Evolutionary conservation across 1,140 invertebrate genomes (phyloP).

Genomic region (Magallana ariakensis): DNA sequence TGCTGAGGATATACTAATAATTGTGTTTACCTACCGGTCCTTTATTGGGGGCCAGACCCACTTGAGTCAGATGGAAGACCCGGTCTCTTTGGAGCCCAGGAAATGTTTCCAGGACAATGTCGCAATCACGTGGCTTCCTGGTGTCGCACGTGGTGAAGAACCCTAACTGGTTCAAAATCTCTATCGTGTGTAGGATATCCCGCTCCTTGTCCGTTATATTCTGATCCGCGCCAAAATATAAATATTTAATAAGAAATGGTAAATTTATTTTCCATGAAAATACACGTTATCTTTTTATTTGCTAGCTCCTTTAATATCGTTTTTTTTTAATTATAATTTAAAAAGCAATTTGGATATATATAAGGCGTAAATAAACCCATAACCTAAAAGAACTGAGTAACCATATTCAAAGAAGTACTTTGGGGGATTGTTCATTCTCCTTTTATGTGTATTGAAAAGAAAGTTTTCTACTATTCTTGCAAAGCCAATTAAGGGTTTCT

Average conservation of each 20-base stretch:
- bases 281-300: background rate
- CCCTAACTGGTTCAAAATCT: background rate
- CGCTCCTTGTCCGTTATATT: background rate
- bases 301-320: too few relatives aligned
- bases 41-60: background rate
- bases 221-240: background rate
- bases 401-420: too few relatives aligned
- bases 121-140: background rate
- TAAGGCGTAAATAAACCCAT: too few relatives aligned
- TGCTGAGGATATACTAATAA: background rate
- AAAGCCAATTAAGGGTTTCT: too few relatives aligned
- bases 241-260: background rate
- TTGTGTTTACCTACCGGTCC: background rate
- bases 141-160: background rate
- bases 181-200: background rate
- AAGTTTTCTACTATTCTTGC: too few relatives aligned
- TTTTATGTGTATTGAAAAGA: too few relatives aligned
- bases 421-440: too few relatives aligned
- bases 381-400: too few relatives aligned
- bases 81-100: background rate
- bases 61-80: background rate
- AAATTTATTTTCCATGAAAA: background rate
- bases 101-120: background rate
- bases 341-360: background rate
- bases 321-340: background rate